Conservation (phyloP, 1,140 invertebrate genomes). For the Drosophila nasuta region DNA sequence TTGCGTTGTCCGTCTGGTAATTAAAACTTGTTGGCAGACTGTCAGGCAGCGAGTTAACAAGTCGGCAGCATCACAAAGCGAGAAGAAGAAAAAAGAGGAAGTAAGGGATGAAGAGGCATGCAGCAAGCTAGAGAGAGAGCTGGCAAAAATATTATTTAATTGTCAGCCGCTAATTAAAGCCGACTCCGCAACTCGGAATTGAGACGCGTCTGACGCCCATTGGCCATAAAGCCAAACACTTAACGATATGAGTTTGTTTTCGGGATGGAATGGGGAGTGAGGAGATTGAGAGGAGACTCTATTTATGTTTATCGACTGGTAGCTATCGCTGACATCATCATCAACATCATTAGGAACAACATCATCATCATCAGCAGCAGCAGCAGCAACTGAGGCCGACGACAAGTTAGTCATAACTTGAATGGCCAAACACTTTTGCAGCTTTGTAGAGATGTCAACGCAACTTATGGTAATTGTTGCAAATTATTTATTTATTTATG, state of each 20-base stretch:
- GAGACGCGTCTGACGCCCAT: conserved; percentile 56
- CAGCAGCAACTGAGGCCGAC: conserved; percentile 5
- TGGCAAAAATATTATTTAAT: conserved; percentile 79
- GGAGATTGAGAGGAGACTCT: conserved; percentile 4
- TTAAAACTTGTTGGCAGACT: conserved; percentile 81
- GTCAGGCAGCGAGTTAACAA: conserved; percentile 81
- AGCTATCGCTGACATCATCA: conserved; percentile 74
- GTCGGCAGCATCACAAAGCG: conserved; percentile 67
- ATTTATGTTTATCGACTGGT: conserved; percentile 80
- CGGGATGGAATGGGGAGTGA: background rate
- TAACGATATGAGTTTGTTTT: conserved; percentile 49
- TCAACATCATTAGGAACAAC: conserved; percentile 40
- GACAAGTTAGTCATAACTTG: conserved; percentile 68
- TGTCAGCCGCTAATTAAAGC: conserved; percentile 79
- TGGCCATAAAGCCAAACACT: conserved; percentile 78
- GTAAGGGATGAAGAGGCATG: background rate
- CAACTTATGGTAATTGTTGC: conserved; percentile 81
- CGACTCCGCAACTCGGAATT: conserved; percentile 33
- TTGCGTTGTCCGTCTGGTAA: conserved; percentile 59
- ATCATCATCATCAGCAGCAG: conserved; percentile 59
- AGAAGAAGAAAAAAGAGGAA: too few relatives aligned
- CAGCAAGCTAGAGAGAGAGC: conserved; percentile 35
- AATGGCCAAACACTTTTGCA: conserved; percentile 27
- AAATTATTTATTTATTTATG: conserved; percentile 83
- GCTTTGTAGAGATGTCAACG: conserved; percentile 62